Conservation (phyloP, 2,888 invertebrate species). For the Carpatolechia fugitivella region DNA sequence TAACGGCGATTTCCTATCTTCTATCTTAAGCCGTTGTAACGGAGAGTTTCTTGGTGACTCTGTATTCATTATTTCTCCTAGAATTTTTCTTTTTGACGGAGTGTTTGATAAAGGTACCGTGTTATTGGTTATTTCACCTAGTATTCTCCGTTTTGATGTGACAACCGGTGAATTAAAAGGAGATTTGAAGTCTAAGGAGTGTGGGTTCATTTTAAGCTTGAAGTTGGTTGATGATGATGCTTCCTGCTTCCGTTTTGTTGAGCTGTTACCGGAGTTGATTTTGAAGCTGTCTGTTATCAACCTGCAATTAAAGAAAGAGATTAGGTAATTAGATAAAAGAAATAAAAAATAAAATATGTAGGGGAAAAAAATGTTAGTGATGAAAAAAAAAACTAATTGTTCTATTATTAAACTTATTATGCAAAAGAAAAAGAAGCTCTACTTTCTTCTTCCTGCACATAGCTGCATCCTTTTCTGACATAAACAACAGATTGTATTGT, state of each 20-base stretch:
- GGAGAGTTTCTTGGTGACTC: conserved; percentile 22
- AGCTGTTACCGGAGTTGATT: conserved; percentile 72
- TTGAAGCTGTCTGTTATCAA: conserved; percentile 76
- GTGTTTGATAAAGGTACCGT: conserved; percentile 23
- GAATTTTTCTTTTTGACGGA: conserved; percentile 14
- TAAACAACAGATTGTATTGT: no score
- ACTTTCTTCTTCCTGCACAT: no score
- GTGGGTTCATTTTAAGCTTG: conserved; percentile 66
- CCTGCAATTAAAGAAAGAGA: conserved; percentile 49
- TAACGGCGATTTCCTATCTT: conserved; percentile 22
- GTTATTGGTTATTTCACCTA: conserved; percentile 48
- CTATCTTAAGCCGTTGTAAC: conserved; percentile 7
- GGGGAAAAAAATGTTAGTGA: no score
- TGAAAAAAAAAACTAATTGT: no score
- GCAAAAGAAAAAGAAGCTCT: no score
- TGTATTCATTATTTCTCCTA: background rate
- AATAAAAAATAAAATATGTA: conserved; percentile 2
- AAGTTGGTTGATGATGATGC: conserved; percentile 55
- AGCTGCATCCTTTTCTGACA: no score
- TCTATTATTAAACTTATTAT: no score
- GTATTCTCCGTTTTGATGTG: conserved; percentile 52
- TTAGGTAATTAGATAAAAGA: no score
- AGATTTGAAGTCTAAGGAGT: conserved; percentile 55
- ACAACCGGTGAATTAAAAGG: conserved; percentile 42
- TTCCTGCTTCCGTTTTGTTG: conserved; percentile 62